Evolutionary conservation across 2,113 vertebrate genomes (phyloP).

Genomic region (Alethe castanea): DNA sequence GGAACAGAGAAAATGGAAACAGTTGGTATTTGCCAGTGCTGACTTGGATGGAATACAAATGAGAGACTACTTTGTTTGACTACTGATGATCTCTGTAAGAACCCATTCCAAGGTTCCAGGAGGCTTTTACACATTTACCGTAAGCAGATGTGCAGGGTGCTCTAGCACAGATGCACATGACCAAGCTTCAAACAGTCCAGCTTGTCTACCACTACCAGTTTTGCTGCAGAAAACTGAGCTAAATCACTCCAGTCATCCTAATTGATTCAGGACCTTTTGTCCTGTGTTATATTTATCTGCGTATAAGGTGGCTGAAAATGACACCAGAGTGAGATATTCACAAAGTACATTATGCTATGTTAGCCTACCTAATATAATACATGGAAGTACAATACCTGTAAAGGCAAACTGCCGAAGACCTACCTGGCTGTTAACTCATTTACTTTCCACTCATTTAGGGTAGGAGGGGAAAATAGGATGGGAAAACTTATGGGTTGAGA

Average conservation of each 20-base stretch:
- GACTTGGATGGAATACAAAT: neutral
- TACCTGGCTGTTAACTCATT: neutral
- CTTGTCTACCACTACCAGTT: neutral
- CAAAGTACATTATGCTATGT: neutral
- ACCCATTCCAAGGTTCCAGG: neutral
- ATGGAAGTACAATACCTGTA: neutral
- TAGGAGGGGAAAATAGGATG: neutral
- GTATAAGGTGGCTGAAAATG: neutral
- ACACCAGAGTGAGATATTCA: neutral
- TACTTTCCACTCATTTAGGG: neutral
- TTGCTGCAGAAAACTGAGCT: neutral
- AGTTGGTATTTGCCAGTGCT: neutral
- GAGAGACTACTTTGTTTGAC: neutral
- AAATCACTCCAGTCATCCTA: fast-evolving
- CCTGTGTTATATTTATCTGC: neutral
- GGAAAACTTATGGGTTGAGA: neutral
- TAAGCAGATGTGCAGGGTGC: neutral
- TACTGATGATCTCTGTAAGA: neutral
- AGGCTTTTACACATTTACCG: neutral
- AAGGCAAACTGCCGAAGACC: neutral
- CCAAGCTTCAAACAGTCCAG: neutral
- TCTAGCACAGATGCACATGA: neutral
- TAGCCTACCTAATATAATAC: neutral
- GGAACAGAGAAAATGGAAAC: neutral
- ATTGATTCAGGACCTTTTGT: neutral